Base-by-base conservation (phyloP, 2,888 invertebrate genomes). In the Chalcis sispes region DNA sequence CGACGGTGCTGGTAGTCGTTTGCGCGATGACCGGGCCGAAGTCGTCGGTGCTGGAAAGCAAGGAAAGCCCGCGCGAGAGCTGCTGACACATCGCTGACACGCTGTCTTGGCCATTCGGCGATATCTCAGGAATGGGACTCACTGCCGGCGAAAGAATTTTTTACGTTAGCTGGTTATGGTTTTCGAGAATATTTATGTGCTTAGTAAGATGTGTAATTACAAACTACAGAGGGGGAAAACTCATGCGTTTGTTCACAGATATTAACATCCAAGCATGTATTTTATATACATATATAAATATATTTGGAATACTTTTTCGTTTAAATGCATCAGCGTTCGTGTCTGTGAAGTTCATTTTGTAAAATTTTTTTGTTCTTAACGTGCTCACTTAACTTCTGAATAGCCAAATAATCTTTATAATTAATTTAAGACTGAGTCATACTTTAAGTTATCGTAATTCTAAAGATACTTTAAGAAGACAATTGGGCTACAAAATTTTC, bases 1-100 rank as follows among this genome's bases (percentile, higher is more conserved):
- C 82, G 8, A 86, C 82, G 1, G 83, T 79, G 73, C 81, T 83
- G 0, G 83, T 75, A 4, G 79, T 79, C 13, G 82, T 81, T 46
- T 85, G 84, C 1, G 83, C 79, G 32, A 85, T 83, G 20, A 83
- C 75, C 64, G 86, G 86, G 70, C 84, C 86, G 67, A 85, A 87
- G 83, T 91, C 91, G 79, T 91, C 91, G 85, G 89, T 90, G 79
- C 92, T 92, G 5, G 93, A 92, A 77, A 96, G 91, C 72, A 95
- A 92, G 67, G 94, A 94, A 78, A 95, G 91, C 27, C 94, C 95
- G 83, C 92, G 93, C 56, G 94, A 93, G 81, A 95, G 90, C 88
- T 95, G 94, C 88, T 94, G 95, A 90, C 95, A 95, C 93, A 95
- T 94, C 83, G 94, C 94, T 78, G 94, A 92, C 70, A 95, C 94